Base-by-base conservation (phyloP, 2,113 vertebrate species). In the Pungitius pungitius region DNA sequence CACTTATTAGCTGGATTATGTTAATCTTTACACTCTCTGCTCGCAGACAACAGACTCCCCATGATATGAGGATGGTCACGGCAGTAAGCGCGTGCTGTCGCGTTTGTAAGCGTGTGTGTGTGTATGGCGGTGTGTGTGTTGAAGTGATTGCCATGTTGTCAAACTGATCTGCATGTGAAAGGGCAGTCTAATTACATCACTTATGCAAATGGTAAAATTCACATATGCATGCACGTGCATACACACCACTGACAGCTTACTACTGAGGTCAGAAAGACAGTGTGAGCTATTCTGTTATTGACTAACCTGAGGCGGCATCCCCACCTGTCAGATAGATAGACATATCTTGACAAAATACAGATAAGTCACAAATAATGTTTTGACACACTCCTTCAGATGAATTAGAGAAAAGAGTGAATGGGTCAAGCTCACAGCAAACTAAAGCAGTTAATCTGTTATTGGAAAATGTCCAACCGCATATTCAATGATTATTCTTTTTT, bases 1-100 rank as follows among this genome's bases (percentile, higher is more conserved):
- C 88, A 92, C 88, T 91, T 91, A 93, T 92, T 92, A 92, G 89
- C 90, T 87, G 89, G 87, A 92, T 93, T 93, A 93, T 93, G 92
- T 91, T 93, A 93, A 93, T 93, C 92, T 91, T 90, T 90, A 92
- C 90, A 91, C 92, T 87, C 88, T 76, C 85, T 90, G 90, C 90
- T 87, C 92, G 85, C 92, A 93, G 90, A 92, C 92, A 93, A 93
- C 90, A 92, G 88, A 90, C 90, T 87, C 87, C 73, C 83, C 87
- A 64, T 80, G 88, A 90, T 87, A 85, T 70, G 85, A 88, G 82
- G 85, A 77, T 88, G 88, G 89, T 90, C 90, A 89, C 63, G 80
- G 87, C 72, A 76, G 80, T 68, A 79, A 83, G 87, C 77, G 73
- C 84, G 82, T 85, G 82, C 40, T 73, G 72, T 49, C 15, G 87